These are phyloP conservation scores for Palythoa grandiflora DNA, from an alignment of 92 coral and sea anemone genomes.

Conservation along the genomic window DNA sequence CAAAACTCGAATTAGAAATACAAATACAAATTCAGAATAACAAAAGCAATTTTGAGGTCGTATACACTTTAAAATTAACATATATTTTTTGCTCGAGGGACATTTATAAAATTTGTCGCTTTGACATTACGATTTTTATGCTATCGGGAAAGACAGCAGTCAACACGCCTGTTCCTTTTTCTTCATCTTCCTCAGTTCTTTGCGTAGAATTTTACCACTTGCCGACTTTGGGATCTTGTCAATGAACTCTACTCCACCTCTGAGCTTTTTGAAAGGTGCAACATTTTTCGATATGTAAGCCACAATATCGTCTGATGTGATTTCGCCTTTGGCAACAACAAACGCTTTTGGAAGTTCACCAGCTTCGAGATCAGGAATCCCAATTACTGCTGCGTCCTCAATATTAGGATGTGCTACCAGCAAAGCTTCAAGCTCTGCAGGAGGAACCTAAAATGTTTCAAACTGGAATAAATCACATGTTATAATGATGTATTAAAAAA, in stretches of 20 bases:
- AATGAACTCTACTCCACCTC: constrained; percentile 60
- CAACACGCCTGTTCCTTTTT: not conserved
- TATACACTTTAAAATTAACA: no score
- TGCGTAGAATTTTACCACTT: constrained; percentile 55
- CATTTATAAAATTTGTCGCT: no score
- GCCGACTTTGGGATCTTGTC: constrained; percentile 63
- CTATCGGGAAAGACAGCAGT: no score
- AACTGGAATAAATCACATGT: no score
- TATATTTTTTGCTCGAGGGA: no score
- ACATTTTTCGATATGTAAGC: constrained; percentile 31
- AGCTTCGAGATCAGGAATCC: constrained; percentile 77
- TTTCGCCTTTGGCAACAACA: constrained; percentile 40
- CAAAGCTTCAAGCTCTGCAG: constrained; percentile 86
- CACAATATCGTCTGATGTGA: constrained; percentile 40
- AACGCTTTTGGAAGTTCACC: constrained; percentile 81
- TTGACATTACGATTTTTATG: no score
- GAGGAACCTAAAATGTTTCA: constrained; percentile 71
- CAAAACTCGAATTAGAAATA: no score
- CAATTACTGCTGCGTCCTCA: constrained; percentile 89
- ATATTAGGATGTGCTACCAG: constrained; percentile 86
- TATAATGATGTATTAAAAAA: no score
- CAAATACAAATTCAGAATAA: no score
- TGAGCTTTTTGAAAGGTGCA: constrained; percentile 57
- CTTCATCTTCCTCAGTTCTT: constrained; percentile 26
- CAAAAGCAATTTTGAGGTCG: no score